Conservation (phyloP, 2,888 invertebrate genomes). For the Machimus rusticus region DNA sequence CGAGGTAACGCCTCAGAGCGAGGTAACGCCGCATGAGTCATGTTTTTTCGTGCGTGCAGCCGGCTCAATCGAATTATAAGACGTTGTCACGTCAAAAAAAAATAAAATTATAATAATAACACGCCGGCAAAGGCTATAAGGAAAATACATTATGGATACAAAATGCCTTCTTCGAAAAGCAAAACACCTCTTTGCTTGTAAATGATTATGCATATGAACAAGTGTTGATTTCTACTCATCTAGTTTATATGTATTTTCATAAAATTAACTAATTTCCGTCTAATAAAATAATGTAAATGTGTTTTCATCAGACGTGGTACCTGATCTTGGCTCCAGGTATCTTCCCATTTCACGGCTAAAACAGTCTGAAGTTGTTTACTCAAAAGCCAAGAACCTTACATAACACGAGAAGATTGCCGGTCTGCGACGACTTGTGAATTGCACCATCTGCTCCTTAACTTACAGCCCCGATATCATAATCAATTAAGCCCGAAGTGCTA, state of each 20-base stretch:
- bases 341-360: not conserved
- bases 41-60: too few species aligned
- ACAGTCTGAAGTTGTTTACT: not conserved
- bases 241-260: not conserved
- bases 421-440: not conserved
- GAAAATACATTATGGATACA: too few species aligned
- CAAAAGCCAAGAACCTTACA: not conserved
- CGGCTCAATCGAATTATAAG: too few species aligned
- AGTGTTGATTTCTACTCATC: not conserved
- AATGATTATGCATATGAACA: too few species aligned
- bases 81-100: too few species aligned
- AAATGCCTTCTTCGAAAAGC: too few species aligned
- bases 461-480: conserved; percentile 29
- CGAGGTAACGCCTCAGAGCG: too few species aligned
- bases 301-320: not conserved
- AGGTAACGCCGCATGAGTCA: too few species aligned
- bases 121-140: too few species aligned
- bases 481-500: conserved; percentile 20
- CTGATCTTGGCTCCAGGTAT: not conserved
- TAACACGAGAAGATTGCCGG: not conserved
- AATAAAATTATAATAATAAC: too few species aligned
- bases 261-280: not conserved
- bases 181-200: too few species aligned
- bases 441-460: conserved; percentile 18
- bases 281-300: not conserved